These are phyloP conservation scores for Chymomyza fuscimana DNA, from an alignment of 2,888 invertebrate species.

Conservation along the genomic window DNA sequence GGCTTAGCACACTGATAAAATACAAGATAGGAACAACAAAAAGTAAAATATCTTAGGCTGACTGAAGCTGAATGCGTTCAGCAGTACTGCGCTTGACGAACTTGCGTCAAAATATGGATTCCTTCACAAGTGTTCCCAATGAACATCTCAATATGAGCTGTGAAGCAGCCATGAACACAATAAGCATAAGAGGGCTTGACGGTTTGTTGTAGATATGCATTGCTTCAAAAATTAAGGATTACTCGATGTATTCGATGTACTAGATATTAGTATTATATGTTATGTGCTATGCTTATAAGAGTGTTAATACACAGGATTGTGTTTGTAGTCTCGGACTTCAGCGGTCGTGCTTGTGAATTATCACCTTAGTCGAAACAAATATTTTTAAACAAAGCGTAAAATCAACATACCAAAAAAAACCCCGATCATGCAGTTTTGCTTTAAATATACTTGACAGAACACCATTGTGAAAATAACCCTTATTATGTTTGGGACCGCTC, in stretches of 20 bases:
- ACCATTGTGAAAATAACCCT: neutral
- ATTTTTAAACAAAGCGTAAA: neutral
- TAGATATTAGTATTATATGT: no score
- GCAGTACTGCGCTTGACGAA: neutral
- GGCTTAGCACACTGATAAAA: slow-evolving; percentile 8
- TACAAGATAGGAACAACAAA: neutral
- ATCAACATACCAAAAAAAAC: neutral
- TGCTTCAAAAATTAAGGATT: no score
- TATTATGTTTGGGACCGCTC: neutral
- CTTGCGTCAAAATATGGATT: neutral
- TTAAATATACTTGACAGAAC: neutral
- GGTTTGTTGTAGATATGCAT: no score
- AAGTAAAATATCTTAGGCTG: neutral
- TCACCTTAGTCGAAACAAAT: neutral
- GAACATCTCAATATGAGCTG: no score
- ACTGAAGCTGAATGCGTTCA: neutral
- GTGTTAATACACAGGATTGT: neutral
- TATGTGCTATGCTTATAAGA: no score
- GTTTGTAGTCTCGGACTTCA: neutral
- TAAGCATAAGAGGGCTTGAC: no score
- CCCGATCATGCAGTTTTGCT: neutral
- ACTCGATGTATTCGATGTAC: no score
- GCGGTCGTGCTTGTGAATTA: neutral
- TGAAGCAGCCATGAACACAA: no score
- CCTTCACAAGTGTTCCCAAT: no score